Percentiles rank a stretch among this genome's conserved stretches.
Conservation (phyloP, 2,797 vertebrate species). For the Coregonus sp. region DNA sequence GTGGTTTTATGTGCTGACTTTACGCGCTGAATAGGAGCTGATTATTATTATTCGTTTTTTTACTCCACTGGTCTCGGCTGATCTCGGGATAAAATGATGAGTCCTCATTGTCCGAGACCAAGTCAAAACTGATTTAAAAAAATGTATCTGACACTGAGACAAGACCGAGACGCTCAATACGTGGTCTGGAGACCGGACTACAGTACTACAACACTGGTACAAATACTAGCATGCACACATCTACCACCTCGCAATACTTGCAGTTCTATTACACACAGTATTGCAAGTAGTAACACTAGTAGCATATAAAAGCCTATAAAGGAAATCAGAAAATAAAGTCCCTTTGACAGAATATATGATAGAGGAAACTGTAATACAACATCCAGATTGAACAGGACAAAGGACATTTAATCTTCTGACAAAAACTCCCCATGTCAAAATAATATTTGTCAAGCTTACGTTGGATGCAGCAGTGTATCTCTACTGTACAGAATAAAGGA, state of each 20-base stretch:
- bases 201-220: too few species aligned
- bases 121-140: too few species aligned
- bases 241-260: neutral
- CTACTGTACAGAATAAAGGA: conserved; percentile 32
- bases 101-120: too few species aligned
- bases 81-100: too few species aligned
- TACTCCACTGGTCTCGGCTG: too few species aligned
- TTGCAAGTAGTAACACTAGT: neutral
- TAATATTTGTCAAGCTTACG: conserved; percentile 12
- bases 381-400: neutral
- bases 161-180: too few species aligned
- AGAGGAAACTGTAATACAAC: neutral
- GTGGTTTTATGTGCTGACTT: too few species aligned
- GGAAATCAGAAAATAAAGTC: neutral
- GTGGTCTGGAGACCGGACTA: too few species aligned
- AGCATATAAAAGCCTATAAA: neutral
- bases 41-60: too few species aligned
- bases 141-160: too few species aligned
- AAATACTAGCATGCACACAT: neutral
- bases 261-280: neutral
- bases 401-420: neutral
- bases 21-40: too few species aligned
- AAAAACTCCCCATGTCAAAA: neutral
- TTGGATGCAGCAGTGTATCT: conserved; percentile 21
- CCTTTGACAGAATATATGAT: neutral